Evolutionary conservation across 2,113 vertebrate species (phyloP).

Genomic region (Aptenodytes forsteri): DNA sequence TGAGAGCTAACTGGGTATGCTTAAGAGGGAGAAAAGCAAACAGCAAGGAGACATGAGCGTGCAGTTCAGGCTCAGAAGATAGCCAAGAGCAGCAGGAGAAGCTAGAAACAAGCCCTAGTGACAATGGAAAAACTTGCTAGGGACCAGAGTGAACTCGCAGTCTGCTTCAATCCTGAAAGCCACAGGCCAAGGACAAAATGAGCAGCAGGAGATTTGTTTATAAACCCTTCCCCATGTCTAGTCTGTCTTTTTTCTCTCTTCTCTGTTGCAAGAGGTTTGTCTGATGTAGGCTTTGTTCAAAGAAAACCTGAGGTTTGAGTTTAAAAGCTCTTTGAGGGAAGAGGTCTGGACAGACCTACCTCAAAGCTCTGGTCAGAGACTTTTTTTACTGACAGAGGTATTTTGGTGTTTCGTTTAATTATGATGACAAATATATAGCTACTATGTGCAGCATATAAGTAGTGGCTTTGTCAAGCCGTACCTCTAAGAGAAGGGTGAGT

Average conservation of each 20-base stretch:
- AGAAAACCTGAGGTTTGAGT: conserved; percentile 6
- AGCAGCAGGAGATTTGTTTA: conserved; percentile 52
- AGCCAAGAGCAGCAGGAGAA: not conserved
- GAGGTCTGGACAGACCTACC: not conserved
- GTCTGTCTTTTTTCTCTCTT: conserved; percentile 11
- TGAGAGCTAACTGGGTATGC: not conserved
- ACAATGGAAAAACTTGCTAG: not conserved
- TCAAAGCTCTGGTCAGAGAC: not conserved
- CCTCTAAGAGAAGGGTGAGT: not conserved
- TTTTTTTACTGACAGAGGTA: not conserved
- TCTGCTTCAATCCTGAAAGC: not conserved
- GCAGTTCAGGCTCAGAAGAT: not conserved
- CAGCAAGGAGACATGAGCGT: not conserved
- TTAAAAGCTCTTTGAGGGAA: not conserved
- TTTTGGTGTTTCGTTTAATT: not conserved
- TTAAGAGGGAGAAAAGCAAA: not conserved
- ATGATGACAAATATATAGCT: not conserved
- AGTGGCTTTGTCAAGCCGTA: not conserved
- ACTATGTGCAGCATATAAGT: not conserved
- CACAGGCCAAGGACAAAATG: conserved; percentile 18
- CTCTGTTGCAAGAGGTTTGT: not conserved
- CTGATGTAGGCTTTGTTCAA: conserved; percentile 9
- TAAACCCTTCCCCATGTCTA: conserved; percentile 3
- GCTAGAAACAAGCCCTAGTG: not conserved
- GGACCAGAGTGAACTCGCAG: not conserved